Conservation (phyloP, 2,113 vertebrate species). For the Boleophthalmus pectinirostris region DNA sequence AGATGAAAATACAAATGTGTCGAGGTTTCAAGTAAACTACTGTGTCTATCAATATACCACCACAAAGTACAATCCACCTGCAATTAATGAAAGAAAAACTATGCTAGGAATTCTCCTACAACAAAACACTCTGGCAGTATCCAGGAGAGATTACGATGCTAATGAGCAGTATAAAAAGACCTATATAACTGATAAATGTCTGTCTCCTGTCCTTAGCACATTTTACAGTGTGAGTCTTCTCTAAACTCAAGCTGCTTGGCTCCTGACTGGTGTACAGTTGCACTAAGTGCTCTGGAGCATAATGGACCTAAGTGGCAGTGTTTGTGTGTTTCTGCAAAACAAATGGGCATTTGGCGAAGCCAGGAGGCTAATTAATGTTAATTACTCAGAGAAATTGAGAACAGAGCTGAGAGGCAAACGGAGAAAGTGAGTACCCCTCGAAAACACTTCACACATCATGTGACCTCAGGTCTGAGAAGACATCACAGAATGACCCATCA, state of each 20-base stretch:
- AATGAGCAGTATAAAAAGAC: not conserved
- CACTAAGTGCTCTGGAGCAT: conserved; percentile 38
- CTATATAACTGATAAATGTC: not conserved
- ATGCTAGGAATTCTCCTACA: not conserved
- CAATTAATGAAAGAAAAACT: not conserved
- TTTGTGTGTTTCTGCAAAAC: conserved; percentile 48
- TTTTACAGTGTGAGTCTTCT: not conserved
- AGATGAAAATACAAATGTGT: not conserved
- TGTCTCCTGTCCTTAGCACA: not conserved
- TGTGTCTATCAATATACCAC: not conserved
- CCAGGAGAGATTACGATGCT: not conserved
- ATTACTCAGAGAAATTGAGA: conserved; percentile 68
- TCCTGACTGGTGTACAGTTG: conserved; percentile 39
- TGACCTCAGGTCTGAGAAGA: conserved; percentile 23
- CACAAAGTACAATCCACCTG: not conserved
- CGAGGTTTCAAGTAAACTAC: not conserved
- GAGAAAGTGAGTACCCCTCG: conserved; percentile 55
- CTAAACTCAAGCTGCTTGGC: not conserved
- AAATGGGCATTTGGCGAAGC: conserved; percentile 65
- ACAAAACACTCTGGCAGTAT: not conserved
- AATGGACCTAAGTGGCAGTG: conserved; percentile 39
- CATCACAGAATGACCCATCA: conserved; percentile 42
- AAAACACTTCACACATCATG: conserved; percentile 36
- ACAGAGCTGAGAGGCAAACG: conserved; percentile 51
- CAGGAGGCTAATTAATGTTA: conserved; percentile 68